Base-by-base conservation (phyloP, 2,113 vertebrate species). In the Pterocles burchelli region DNA sequence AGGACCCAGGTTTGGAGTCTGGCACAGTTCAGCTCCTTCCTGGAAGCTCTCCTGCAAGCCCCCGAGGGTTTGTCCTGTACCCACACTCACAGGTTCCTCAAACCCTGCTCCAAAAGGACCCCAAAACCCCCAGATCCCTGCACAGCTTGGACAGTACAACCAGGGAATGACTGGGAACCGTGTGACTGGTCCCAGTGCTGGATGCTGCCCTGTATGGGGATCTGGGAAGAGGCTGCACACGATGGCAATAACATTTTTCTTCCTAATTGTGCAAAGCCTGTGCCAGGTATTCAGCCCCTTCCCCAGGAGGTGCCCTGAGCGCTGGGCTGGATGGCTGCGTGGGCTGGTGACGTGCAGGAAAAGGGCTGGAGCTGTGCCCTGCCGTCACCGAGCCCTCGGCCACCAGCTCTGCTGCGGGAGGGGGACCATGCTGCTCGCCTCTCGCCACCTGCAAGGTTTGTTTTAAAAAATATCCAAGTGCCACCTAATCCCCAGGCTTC, bases 21-120 rank as follows among this genome's bases (percentile, higher is more conserved):
- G 49, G 11, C 10, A 54, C 19, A 17, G 5, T 19, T 36, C 19
- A 38, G 52, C 29, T 33, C 13, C 17, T 6, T 85, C 18, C 26
- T 19, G 26, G 31, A 13, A 58, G 48, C 58, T 87, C 45, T 46
- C 66, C 54, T 1, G 0, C 38, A 51, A 26, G 9, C 2, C 31
- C 59, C 38, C 4, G 1, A 0, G 46, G 33, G 14, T 45, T 82
- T 45, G 33, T 36, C 36, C 17, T 0, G 0, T 41, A 59, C 10
- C 41, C 52, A 52, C 36, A 67, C 6, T 13, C 24, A 41, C 28
- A 75, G 49, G 17, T 3, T 90, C 7, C 20, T 72, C 7, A 1
- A 90, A 28, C 33, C 12, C 52, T 71, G 51, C 57, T 66, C 46
- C 0, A 0, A 31, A 25, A 58, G 18, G 34, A 90, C 34, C 55